These are phyloP conservation scores for Paratilapia polleni DNA, from an alignment of 2,113 vertebrate genomes.

Conservation along the genomic window DNA sequence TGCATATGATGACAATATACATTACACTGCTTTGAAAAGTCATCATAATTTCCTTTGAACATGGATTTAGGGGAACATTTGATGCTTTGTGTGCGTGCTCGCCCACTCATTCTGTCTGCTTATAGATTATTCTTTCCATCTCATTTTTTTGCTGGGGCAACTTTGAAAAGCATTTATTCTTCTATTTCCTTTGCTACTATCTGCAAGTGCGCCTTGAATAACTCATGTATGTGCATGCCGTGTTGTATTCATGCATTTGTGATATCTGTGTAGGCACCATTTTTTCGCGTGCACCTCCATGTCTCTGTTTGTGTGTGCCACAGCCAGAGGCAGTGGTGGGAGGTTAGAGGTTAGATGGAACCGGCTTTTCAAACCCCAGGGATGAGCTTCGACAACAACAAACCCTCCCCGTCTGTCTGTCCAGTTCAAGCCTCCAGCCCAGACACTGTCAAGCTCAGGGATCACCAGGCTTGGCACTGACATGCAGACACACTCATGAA, in stretches of 20 bases:
- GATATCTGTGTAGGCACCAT: background rate
- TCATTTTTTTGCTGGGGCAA: background rate
- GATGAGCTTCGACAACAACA: conserved; percentile 48
- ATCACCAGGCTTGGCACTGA: conserved; percentile 37
- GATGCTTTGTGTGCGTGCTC: background rate
- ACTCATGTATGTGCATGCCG: background rate
- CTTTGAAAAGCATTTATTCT: background rate
- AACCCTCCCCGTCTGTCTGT: background rate
- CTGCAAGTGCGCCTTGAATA: background rate
- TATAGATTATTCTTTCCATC: background rate
- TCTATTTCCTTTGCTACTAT: background rate
- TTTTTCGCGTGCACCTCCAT: background rate
- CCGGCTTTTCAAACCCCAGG: conserved; percentile 36
- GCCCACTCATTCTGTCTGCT: background rate
- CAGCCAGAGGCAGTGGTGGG: conserved; percentile 22
- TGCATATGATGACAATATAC: background rate
- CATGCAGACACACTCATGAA: background rate
- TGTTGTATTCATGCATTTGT: background rate
- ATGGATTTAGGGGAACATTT: background rate
- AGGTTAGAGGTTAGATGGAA: conserved; percentile 43
- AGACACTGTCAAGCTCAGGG: conserved; percentile 27
- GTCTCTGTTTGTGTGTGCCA: conserved; percentile 1
- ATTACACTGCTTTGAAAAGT: background rate
- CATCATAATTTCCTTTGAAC: background rate
- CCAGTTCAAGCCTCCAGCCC: conserved; percentile 33